phyloP scores from a whole-genome alignment of 2,888 invertebrate genomes.

The Ectropis crepuscularia region DNA sequence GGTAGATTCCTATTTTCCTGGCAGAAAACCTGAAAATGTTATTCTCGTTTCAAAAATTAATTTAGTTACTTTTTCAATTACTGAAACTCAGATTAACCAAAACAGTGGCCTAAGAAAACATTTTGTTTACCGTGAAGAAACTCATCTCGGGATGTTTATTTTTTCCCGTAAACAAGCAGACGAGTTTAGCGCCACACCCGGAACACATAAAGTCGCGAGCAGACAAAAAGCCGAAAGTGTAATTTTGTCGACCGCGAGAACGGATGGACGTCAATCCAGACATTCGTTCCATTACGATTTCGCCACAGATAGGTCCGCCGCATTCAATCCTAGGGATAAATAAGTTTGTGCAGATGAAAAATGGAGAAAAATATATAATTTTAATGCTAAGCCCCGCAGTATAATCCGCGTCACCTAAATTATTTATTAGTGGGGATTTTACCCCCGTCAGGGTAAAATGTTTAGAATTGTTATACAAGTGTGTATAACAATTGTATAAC shows the following conservation, averaged over 20 bases:
- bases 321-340: constrained; percentile 9
- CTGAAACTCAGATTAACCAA: constrained; percentile 24
- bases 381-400: too few species aligned
- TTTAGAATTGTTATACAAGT: too few species aligned
- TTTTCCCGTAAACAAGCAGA: constrained; percentile 42
- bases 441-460: too few species aligned
- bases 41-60: constrained; percentile 5
- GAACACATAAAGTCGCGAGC: constrained; percentile 28
- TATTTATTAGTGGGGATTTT: too few species aligned
- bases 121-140: constrained; percentile 36
- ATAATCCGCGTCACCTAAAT: too few species aligned
- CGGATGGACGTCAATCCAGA: constrained; percentile 20
- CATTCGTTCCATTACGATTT: constrained; percentile 37
- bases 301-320: constrained; percentile 24
- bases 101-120: constrained; percentile 35
- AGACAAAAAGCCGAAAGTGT: constrained; percentile 31
- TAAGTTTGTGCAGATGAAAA: background rate
- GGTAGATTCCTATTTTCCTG: too few species aligned
- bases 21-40: too few species aligned
- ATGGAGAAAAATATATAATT: background rate
- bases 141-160: constrained; percentile 36
- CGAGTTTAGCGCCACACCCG: constrained; percentile 23
- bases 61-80: constrained; percentile 18
- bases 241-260: constrained; percentile 32
- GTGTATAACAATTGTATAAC: too few species aligned